A percentile compares a stretch with the other conserved stretches of the same genome.
Conservation (phyloP, 2,797 vertebrate genomes). For the Notamacropus eugenii region DNA sequence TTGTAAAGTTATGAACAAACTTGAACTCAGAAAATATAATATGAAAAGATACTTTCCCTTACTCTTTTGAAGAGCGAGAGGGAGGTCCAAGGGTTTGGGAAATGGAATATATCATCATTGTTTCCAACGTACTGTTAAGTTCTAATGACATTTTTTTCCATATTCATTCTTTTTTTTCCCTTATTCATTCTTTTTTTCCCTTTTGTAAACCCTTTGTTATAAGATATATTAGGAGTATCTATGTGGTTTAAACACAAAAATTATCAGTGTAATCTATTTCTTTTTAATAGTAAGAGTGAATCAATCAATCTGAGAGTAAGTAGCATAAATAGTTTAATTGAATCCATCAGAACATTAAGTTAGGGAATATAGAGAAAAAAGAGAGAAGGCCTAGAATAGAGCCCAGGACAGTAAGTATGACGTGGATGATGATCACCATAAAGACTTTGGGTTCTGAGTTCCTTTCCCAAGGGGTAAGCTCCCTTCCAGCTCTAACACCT, state of each 20-base stretch:
- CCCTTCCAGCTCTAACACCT: too few species aligned
- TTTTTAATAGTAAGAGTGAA: too few species aligned
- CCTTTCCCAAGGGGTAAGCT: not conserved
- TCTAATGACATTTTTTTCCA: not conserved
- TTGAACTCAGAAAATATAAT: not conserved
- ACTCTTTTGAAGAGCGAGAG: not conserved
- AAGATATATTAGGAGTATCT: not conserved
- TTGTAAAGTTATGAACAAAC: not conserved
- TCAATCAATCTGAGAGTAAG: not conserved
- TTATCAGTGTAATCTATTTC: not conserved
- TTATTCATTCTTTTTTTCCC: too few species aligned
- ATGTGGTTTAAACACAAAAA: not conserved
- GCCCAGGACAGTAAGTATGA: not conserved
- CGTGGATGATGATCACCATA: not conserved
- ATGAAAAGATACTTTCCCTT: not conserved
- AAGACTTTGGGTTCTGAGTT: not conserved
- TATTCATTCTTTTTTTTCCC: not conserved
- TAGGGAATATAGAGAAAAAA: too few species aligned
- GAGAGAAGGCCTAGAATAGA: not conserved
- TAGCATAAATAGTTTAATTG: not conserved
- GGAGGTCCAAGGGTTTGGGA: not conserved
- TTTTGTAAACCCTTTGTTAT: not conserved
- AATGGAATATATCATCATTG: not conserved
- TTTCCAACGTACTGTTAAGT: not conserved
- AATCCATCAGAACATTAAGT: too few species aligned